Evolutionary conservation across 92 coral and sea anemone genomes (phyloP).

Genomic region (Parazoanthus darwini): DNA sequence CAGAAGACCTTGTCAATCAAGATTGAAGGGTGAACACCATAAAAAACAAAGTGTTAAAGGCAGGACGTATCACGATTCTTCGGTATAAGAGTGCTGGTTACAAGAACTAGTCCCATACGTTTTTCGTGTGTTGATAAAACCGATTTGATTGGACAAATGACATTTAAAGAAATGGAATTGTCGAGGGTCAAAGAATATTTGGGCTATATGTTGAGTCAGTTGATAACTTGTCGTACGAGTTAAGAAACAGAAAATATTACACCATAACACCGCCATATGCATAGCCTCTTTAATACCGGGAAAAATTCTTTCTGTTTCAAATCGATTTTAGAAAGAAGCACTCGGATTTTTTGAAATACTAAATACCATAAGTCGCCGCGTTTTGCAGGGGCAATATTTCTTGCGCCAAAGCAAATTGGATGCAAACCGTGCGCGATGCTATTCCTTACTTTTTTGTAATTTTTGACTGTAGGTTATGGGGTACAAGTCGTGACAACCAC

Average conservation of each 20-base stretch:
- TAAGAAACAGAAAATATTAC: too few relatives aligned
- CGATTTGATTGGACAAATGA: too few relatives aligned
- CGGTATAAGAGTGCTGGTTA: too few relatives aligned
- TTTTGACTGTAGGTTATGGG: neutral
- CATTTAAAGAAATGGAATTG: too few relatives aligned
- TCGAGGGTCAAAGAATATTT: too few relatives aligned
- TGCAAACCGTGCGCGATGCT: neutral
- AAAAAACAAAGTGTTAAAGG: neutral
- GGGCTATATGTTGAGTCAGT: too few relatives aligned
- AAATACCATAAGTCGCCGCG: neutral
- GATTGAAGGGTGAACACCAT: neutral
- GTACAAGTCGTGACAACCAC: neutral
- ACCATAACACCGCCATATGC: too few relatives aligned
- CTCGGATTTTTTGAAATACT: neutral
- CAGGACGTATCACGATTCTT: neutral
- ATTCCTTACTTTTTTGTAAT: neutral
- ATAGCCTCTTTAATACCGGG: too few relatives aligned
- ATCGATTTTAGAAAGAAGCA: neutral
- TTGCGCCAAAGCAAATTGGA: neutral
- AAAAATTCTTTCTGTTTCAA: too few relatives aligned
- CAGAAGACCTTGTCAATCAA: neutral
- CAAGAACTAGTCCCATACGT: neutral
- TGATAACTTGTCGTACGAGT: too few relatives aligned
- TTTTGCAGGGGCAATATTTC: neutral
- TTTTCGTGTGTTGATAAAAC: neutral